Base-by-base conservation (phyloP, 2,888 invertebrate genomes). In the Catocala sponsa region DNA sequence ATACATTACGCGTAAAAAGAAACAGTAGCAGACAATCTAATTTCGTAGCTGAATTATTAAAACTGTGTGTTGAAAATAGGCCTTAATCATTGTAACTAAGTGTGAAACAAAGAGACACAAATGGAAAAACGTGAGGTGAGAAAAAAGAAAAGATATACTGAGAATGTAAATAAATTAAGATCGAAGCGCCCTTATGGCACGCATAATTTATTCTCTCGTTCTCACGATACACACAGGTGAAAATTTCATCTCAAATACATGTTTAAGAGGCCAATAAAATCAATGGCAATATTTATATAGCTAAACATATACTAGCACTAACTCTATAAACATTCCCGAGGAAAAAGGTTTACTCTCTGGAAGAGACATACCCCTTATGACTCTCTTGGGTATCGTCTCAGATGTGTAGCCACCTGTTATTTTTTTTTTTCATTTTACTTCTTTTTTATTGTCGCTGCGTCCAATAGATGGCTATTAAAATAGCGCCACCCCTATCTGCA, bases 321-420 rank as follows among this genome's bases (percentile, higher is more conserved):
- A 61, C 68, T 71, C 65, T 49, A 61, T 65, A 75, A 76, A 77
- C 75, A 75, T 79, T 77, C 68, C 68, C 65, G 53, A 44, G 76
- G 78, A 79, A 83, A 86, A 87, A 82, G 86, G 86, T 84, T 84
- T 75, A 67, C 74, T 76, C 74, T 76, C 75, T 79, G 76, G 76
- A 80, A 85, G 83, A 86, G 84, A 79, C 84, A 80, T 71, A 74
- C 77, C 78, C 78, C 76, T 86, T 84, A 90, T 79, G 81, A 70
- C 79, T 78, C 89, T 82, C 90, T 53, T 15, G 89, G 86, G 90
- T 63, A 77, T 80, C 80, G 80, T 84, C 72, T 71, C 65, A 79
- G 76, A 78, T 80, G 75, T 82, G 81, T 78, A 83, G 77, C 82
- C 82, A 85, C 87, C 85, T 85, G 84, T 81, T 80, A 25, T 25